These are phyloP conservation scores for Autographa gamma DNA, from an alignment of 2,888 invertebrate species.

Conservation along the genomic window DNA sequence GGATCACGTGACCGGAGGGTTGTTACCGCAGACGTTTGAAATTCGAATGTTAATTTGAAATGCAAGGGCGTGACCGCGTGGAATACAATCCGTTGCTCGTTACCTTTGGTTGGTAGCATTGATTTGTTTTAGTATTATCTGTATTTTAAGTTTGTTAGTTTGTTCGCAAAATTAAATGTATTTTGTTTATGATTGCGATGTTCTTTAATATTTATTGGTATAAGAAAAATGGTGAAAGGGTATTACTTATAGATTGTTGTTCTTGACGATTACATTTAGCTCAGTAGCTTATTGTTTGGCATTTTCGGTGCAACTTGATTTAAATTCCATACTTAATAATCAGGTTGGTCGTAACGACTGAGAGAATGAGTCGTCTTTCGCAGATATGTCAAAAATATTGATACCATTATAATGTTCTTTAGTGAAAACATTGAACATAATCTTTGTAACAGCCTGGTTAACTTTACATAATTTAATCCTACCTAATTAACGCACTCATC, in stretches of 20 bases:
- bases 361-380: no score
- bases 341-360: no score
- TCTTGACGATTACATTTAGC: no score
- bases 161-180: background rate
- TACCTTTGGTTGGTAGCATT: conserved; percentile 34
- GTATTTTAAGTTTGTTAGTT: background rate
- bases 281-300: no score
- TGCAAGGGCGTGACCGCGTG: conserved; percentile 76
- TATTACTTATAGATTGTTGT: no score
- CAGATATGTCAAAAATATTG: no score
- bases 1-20: conserved; percentile 71
- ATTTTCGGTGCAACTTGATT: no score
- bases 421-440: no score
- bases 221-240: no score
- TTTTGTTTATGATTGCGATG: background rate
- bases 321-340: no score
- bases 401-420: no score
- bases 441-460: no score
- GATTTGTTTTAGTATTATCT: conserved; percentile 36
- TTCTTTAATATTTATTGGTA: background rate
- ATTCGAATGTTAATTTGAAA: conserved; percentile 77
- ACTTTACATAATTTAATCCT: background rate
- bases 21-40: conserved; percentile 75
- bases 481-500: background rate
- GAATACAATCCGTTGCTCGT: conserved; percentile 64